phyloP scores from a whole-genome alignment of 2,797 vertebrate genomes.

The Notoglanidium macrostoma region DNA sequence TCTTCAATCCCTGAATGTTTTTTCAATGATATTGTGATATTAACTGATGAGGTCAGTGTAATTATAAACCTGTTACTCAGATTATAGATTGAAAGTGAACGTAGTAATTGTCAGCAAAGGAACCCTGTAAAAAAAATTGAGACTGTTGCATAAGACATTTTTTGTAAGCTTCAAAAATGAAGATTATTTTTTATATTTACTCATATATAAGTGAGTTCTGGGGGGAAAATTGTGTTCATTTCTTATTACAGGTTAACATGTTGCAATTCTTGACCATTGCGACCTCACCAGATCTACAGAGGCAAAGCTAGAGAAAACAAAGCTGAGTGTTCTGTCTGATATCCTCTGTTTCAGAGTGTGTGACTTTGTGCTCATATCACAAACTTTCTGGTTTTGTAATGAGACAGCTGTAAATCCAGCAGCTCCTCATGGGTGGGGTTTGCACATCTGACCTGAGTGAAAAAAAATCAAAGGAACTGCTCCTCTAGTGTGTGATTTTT shows the following conservation, averaged over 20 bases:
- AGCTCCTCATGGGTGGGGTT: conserved; percentile 25
- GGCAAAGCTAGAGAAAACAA: background rate
- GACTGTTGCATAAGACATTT: background rate
- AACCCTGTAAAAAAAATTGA: background rate
- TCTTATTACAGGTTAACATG: background rate
- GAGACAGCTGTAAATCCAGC: conserved; percentile 43
- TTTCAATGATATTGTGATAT: background rate
- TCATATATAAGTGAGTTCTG: background rate
- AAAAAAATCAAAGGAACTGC: conserved; percentile 2
- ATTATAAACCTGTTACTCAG: background rate
- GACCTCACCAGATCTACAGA: background rate
- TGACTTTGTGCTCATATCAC: conserved; percentile 31
- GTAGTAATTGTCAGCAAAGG: background rate
- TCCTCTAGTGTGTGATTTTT: conserved; percentile 18
- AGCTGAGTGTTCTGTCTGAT: background rate
- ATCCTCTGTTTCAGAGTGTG: conserved; percentile 5
- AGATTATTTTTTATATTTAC: background rate
- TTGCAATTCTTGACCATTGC: background rate
- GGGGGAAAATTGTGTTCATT: background rate
- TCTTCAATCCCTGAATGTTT: background rate
- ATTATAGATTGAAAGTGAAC: background rate
- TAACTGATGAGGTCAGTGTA: background rate
- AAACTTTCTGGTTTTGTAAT: conserved; percentile 39
- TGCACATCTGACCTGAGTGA: conserved; percentile 6
- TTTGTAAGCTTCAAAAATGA: background rate